Conservation (phyloP, 2,797 vertebrate genomes). For the Knipowitschia caucasica region DNA sequence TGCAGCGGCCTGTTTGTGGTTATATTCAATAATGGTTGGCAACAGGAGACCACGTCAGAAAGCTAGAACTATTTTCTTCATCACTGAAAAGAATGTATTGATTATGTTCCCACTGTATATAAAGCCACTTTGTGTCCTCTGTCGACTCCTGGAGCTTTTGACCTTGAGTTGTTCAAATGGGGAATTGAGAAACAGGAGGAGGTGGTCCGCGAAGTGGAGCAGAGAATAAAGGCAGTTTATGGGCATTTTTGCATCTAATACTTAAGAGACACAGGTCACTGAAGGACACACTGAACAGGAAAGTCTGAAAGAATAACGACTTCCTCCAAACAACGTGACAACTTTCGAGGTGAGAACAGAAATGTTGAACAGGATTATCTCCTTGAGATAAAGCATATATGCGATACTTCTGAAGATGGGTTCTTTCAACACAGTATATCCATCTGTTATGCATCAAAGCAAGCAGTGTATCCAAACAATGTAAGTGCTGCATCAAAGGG, state of each 20-base stretch:
- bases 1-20: constrained; percentile 19
- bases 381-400: not conserved
- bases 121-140: constrained; percentile 31
- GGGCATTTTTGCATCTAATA: not conserved
- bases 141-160: constrained; percentile 8
- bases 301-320: not conserved
- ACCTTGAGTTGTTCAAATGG: constrained; percentile 31
- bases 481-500: too few relatives aligned
- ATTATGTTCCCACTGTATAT: constrained; percentile 45
- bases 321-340: not conserved
- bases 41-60: constrained; percentile 18
- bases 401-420: not conserved
- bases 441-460: too few relatives aligned
- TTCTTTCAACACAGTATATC: too few relatives aligned
- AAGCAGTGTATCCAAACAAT: too few relatives aligned
- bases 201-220: constrained; percentile 8
- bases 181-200: constrained; percentile 20
- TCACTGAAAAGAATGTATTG: constrained; percentile 44
- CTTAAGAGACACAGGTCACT: not conserved
- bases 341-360: not conserved
- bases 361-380: too few relatives aligned
- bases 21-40: constrained; percentile 46
- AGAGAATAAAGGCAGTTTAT: constrained; percentile 8
- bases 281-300: not conserved
- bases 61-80: constrained; percentile 26